phyloP scores from a whole-genome alignment of 2,888 invertebrate species.

The Hesperia comma region DNA sequence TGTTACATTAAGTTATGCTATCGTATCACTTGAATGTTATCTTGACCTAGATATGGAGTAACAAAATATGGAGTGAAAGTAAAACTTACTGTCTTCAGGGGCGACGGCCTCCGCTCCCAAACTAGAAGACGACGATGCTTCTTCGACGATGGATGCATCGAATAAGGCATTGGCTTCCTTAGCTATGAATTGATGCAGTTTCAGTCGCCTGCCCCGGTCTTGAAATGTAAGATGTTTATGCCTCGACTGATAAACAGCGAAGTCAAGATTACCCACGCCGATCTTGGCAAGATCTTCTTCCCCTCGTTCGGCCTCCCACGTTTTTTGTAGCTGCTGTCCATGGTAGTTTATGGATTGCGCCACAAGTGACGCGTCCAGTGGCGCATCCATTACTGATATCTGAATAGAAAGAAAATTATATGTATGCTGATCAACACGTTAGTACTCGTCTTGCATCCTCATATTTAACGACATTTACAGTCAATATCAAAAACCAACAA shows the following conservation, averaged over 20 bases:
- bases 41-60: background rate
- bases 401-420: slow-evolving; percentile 8
- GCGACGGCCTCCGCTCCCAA: slow-evolving; percentile 77
- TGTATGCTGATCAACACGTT: background rate
- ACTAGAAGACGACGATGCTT: slow-evolving; percentile 76
- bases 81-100: slow-evolving; percentile 83
- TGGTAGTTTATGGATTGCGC: slow-evolving; percentile 91
- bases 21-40: background rate
- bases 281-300: slow-evolving; percentile 88
- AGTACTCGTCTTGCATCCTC: background rate
- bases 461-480: background rate
- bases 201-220: slow-evolving; percentile 91
- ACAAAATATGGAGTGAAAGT: slow-evolving; percentile 19
- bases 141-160: slow-evolving; percentile 79
- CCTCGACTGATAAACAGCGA: slow-evolving; percentile 89
- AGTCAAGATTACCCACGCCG: slow-evolving; percentile 86
- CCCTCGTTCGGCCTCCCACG: slow-evolving; percentile 93
- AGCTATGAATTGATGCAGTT: slow-evolving; percentile 93
- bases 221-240: slow-evolving; percentile 93
- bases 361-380: slow-evolving; percentile 83
- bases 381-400: slow-evolving; percentile 65
- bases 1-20: background rate
- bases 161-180: slow-evolving; percentile 92
- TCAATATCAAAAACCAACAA: background rate
- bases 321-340: slow-evolving; percentile 93